Evolutionary conservation across 1,140 invertebrate species (phyloP).

Genomic region (Drosophila persimilis): DNA sequence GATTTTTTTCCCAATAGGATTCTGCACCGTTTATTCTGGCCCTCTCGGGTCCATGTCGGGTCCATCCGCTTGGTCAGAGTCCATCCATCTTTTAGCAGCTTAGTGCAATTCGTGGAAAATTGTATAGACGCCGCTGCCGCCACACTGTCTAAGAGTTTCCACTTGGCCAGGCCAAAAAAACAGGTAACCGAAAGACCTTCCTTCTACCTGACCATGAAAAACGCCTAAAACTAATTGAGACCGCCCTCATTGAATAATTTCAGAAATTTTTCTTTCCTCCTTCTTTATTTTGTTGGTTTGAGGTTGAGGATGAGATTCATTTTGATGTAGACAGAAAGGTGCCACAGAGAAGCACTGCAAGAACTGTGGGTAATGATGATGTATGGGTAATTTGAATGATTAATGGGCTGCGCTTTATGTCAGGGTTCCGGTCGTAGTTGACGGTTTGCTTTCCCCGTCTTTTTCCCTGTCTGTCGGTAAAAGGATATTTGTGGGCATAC

Average conservation of each 20-base stretch:
- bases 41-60: not conserved
- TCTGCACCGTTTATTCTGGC: not conserved
- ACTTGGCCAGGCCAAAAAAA: conserved; percentile 50
- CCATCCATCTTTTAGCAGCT: conserved; percentile 27
- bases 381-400: conserved; percentile 80
- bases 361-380: conserved; percentile 74
- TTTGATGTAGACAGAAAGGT: conserved; percentile 63
- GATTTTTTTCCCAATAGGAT: too few relatives aligned
- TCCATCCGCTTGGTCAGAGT: conserved; percentile 18
- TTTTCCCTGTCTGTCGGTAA: conserved; percentile 10
- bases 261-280: conserved; percentile 49
- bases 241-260: conserved; percentile 82
- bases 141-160: conserved; percentile 65
- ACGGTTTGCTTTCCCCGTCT: conserved; percentile 26
- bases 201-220: conserved; percentile 63
- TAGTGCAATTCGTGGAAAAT: conserved; percentile 69
- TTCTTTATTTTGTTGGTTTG: conserved; percentile 34
- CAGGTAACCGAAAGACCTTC: conserved; percentile 56
- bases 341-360: conserved; percentile 16
- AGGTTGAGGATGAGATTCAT: conserved; percentile 16
- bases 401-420: conserved; percentile 72
- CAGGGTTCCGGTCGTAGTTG: conserved; percentile 64
- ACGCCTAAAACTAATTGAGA: conserved; percentile 80
- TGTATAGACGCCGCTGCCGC: conserved; percentile 23
- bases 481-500: conserved; percentile 58